These are phyloP conservation scores for Anadara kagoshimensis DNA, from an alignment of 1,140 invertebrate species.

Conservation along the genomic window DNA sequence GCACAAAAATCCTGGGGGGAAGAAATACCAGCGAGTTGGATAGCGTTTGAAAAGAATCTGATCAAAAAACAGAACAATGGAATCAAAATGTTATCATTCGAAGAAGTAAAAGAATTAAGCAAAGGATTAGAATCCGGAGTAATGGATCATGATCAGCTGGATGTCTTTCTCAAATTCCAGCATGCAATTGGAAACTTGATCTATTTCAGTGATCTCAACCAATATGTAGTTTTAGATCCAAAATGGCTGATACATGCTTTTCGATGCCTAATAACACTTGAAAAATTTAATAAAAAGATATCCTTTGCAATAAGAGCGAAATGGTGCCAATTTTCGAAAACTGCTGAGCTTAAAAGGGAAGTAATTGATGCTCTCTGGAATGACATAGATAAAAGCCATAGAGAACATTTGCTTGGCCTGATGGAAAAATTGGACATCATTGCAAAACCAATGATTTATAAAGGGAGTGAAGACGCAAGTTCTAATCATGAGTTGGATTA, in stretches of 20 bases:
- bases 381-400: not conserved
- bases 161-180: not conserved
- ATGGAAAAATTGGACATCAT: constrained; percentile 17
- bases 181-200: not conserved
- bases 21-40: not conserved
- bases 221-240: constrained; percentile 6
- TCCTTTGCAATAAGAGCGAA: not conserved
- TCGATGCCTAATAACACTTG: not conserved
- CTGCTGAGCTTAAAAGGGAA: not conserved
- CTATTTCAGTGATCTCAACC: not conserved
- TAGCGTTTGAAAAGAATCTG: not conserved
- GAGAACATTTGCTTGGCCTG: not conserved
- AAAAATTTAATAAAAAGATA: not conserved
- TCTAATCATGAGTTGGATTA: too few species aligned
- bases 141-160: not conserved
- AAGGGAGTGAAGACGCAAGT: not conserved
- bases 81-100: not conserved
- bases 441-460: not conserved
- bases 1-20: too few species aligned
- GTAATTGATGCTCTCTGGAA: not conserved
- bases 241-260: not conserved
- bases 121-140: not conserved
- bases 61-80: not conserved
- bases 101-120: not conserved
- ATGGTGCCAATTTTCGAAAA: not conserved